Percentiles rank a stretch among this genome's conserved stretches.
Evolutionary conservation across 2,113 vertebrate genomes (phyloP).

Genomic region (Apodemus speciosus): DNA sequence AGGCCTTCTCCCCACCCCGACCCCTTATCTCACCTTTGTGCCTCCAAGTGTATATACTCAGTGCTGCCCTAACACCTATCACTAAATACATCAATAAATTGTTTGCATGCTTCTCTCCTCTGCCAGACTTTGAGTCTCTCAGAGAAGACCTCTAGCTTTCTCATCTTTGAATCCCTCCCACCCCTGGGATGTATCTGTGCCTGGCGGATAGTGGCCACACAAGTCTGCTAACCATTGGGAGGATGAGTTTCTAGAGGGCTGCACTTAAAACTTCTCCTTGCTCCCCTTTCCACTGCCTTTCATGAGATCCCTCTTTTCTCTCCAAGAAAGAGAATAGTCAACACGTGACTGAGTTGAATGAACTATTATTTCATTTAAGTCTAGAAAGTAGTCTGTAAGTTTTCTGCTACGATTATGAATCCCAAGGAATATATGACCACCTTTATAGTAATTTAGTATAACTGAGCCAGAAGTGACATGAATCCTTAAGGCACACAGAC

Average conservation of each 20-base stretch:
- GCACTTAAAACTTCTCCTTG: slow-evolving; percentile 20
- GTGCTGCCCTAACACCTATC: slow-evolving; percentile 57
- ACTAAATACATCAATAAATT: slow-evolving; percentile 62
- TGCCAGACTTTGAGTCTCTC: slow-evolving; percentile 64
- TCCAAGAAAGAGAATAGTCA: slow-evolving; percentile 42
- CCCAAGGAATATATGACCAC: background rate
- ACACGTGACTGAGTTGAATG: background rate
- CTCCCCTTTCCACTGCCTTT: slow-evolving; percentile 51
- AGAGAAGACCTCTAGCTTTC: slow-evolving; percentile 30
- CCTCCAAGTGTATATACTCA: slow-evolving; percentile 51
- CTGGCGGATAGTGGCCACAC: slow-evolving; percentile 19
- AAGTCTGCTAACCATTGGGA: slow-evolving; percentile 36
- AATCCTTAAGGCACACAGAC: slow-evolving; percentile 5
- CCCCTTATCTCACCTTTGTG: slow-evolving; percentile 25
- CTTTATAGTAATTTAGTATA: background rate
- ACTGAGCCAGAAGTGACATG: slow-evolving; percentile 16
- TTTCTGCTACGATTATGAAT: slow-evolving; percentile 15
- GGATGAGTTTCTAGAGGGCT: slow-evolving; percentile 20
- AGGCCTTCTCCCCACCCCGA: background rate
- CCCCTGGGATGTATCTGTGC: slow-evolving; percentile 31
- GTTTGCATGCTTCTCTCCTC: slow-evolving; percentile 59
- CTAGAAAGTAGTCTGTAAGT: background rate
- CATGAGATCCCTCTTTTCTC: slow-evolving; percentile 49
- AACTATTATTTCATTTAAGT: slow-evolving; percentile 49
- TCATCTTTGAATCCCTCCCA: slow-evolving; percentile 51